A percentile compares a stretch with the other conserved stretches of the same genome.
Conservation (phyloP, 1,140 invertebrate genomes). For the Antheraea mylitta region DNA sequence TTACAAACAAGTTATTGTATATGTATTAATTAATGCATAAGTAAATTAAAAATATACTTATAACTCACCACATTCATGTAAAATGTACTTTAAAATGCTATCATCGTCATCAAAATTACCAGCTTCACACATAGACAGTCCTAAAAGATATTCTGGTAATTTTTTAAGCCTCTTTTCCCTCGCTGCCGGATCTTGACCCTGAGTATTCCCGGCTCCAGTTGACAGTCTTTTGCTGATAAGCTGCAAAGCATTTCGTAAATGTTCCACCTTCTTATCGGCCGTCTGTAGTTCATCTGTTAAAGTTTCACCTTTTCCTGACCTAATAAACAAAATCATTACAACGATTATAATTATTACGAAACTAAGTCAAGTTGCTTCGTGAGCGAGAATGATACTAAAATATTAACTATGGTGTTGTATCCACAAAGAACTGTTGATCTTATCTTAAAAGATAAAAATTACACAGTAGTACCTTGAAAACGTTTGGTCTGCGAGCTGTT, state of each 20-base stretch:
- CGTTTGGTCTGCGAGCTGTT: slow-evolving; percentile 93
- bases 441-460: slow-evolving; percentile 62
- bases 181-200: slow-evolving; percentile 81
- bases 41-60: neutral
- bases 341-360: neutral
- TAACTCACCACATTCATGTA: slow-evolving; percentile 80
- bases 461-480: slow-evolving; percentile 86
- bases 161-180: slow-evolving; percentile 86
- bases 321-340: slow-evolving; percentile 53
- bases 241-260: slow-evolving; percentile 86
- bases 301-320: slow-evolving; percentile 92
- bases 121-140: slow-evolving; percentile 79
- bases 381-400: slow-evolving; percentile 19
- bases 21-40: neutral
- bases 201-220: slow-evolving; percentile 75
- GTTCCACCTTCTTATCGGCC: slow-evolving; percentile 92
- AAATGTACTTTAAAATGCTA: slow-evolving; percentile 78
- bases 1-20: neutral
- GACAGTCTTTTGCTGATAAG: slow-evolving; percentile 84
- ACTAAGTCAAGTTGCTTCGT: neutral
- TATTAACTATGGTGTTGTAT: slow-evolving; percentile 21
- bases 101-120: slow-evolving; percentile 80
- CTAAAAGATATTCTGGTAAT: slow-evolving; percentile 79
- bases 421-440: slow-evolving; percentile 47
- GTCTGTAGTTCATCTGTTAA: slow-evolving; percentile 91